Base-by-base conservation (phyloP, 2,888 invertebrate species). In the Tetropium fuscum region DNA sequence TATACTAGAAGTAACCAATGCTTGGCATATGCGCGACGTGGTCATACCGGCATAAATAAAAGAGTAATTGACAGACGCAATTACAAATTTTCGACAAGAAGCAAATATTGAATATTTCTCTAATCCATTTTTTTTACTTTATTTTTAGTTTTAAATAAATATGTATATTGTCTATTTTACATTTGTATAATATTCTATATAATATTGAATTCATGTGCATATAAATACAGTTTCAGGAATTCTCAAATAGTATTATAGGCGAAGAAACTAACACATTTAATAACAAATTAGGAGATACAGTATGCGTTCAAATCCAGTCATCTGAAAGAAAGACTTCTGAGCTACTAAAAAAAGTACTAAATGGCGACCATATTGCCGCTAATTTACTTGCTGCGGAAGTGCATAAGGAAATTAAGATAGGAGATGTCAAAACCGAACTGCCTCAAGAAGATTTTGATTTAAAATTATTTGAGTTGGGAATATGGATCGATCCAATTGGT, bases 401-500 rank as follows among this genome's bases (percentile, higher is more conserved):
- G 10, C 94, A 96, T 79, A 82, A 81, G 63, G 80, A 87, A 53
- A 80, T 88, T n/a, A 68, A 77, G 43, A 79, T 89, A 34, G 77
- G 83, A 58, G 84, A 86, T 61, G 81, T 90, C 11, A 82, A 84
- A 75, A 76, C 81, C 8, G 78, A 77, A 44, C 69, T 74, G 15
- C 76, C 75, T 19, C 74, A 78, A 30, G 61, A 81, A 2, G 79
- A 81, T 8, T 69, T 74, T 55, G 59, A 72, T 47, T 38, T 82
- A n/a, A 72, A 79, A 58, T 63, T 83, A 11, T 70, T 76, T 32
- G 70, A 87, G 61, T 76, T 95, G 51, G 95, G 92, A 16, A 87
- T 97, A 59, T 97, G 97, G 97, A 95, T 97, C 78, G 97, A 97
- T 84, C 97, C 97, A 0, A 97, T 97, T 75, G 97, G 96, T 95